phyloP scores from a whole-genome alignment of 2,888 invertebrate genomes.

The Argyra leucocephala region DNA sequence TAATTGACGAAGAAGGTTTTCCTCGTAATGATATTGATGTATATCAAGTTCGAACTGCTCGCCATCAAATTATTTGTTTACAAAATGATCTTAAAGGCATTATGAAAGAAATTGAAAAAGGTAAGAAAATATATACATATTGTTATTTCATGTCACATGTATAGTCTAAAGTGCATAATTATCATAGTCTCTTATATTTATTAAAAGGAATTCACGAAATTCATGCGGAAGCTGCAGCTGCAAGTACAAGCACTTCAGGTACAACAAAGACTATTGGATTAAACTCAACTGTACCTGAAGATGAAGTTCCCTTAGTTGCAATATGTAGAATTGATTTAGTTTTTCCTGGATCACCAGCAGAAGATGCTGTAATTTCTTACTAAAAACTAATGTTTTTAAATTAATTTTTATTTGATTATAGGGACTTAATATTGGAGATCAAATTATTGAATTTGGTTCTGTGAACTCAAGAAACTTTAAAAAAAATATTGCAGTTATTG shows the following conservation, averaged over 20 bases:
- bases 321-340: slow-evolving; percentile 67
- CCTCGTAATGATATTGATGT: slow-evolving; percentile 84
- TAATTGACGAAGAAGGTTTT: slow-evolving; percentile 79
- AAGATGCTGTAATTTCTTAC: slow-evolving; percentile 53
- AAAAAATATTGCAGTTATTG: slow-evolving; percentile 57
- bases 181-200: slow-evolving; percentile 14
- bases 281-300: slow-evolving; percentile 24
- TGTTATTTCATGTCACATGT: slow-evolving; percentile 33
- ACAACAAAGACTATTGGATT: slow-evolving; percentile 28
- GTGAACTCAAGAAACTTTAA: slow-evolving; percentile 61
- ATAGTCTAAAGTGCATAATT: slow-evolving; percentile 23
- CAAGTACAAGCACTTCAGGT: slow-evolving; percentile 23
- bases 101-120: slow-evolving; percentile 72
- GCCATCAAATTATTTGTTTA: slow-evolving; percentile 79
- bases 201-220: slow-evolving; percentile 55
- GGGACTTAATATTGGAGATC: slow-evolving; percentile 63
- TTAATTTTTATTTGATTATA: slow-evolving; percentile 35
- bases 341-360: slow-evolving; percentile 71
- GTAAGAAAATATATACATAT: slow-evolving; percentile 57
- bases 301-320: slow-evolving; percentile 33
- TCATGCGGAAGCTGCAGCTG: slow-evolving; percentile 44
- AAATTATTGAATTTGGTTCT: slow-evolving; percentile 68
- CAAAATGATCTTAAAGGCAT: slow-evolving; percentile 80
- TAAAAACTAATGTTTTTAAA: background rate
- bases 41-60: slow-evolving; percentile 78